phyloP scores from a whole-genome alignment of 2,113 vertebrate species.

The Rhipidura dahli region DNA sequence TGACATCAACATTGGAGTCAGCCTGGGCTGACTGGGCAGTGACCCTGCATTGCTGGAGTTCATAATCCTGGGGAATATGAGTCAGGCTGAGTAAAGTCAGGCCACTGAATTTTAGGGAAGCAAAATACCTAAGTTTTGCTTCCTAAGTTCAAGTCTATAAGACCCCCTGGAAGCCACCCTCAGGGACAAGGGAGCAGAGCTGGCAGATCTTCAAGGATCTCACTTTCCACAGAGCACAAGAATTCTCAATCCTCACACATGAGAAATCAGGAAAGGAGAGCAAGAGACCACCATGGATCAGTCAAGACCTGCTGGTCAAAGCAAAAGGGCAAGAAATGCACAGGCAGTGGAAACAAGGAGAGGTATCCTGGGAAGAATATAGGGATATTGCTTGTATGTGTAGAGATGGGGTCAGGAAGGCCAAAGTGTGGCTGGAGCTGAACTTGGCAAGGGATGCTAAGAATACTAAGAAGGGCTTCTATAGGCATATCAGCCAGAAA shows the following conservation, averaged over 20 bases:
- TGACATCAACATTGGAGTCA: neutral
- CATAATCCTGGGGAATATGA: neutral
- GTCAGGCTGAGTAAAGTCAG: neutral
- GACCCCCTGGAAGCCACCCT: neutral
- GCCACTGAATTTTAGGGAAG: neutral
- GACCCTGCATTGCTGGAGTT: neutral
- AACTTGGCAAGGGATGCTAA: neutral
- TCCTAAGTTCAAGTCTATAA: neutral
- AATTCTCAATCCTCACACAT: accelerated
- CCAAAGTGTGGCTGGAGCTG: neutral
- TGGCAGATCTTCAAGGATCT: neutral
- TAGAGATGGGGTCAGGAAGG: neutral
- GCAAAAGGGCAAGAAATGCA: neutral
- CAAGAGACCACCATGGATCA: neutral
- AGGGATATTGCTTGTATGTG: neutral
- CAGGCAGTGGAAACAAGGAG: neutral
- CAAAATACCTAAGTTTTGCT: neutral
- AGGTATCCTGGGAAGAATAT: neutral
- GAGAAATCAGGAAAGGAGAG: neutral
- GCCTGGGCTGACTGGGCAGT: neutral
- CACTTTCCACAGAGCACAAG: neutral
- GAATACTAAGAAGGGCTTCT: neutral
- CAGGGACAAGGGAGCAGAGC: neutral
- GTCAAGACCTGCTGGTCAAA: neutral
- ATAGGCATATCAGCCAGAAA: neutral